Evolutionary conservation across 2,113 vertebrate species (phyloP), one percentile per base, ranked within the genome.

Genomic region (Forbesichthys papilliferus): DNA sequence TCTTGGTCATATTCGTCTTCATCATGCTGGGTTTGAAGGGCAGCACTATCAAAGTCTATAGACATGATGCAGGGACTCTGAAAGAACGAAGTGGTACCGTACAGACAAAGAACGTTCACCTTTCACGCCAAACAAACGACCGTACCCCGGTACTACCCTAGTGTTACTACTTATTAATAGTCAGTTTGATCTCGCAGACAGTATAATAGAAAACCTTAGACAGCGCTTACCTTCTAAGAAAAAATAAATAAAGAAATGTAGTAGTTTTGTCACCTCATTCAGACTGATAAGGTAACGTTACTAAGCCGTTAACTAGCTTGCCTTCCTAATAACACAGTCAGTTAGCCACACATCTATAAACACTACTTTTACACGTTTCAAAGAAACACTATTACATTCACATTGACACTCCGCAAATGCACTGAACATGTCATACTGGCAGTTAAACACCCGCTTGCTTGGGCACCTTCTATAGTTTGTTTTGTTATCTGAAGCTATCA

Each of bases 1-100:
- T 93, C 91, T n/a, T 89, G 86, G 70, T 94, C 93, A 69, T 90
- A 92, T 18, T 93, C 92, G 4, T 93, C 93, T 18, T 94, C 90
- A 9, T 92, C 91, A 5, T 92, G 90, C 58, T 92, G 92, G 5
- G 88, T 92, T 79, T 92, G 90, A 64, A 94, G 84, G 67, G 92
- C 90, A 75, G 87, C 91, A 10, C 90, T 91, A 71, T 92, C 92
- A 68, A 93, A 94, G 73, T 94, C 92, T 60, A 94, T 92, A 8
- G 93, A 93, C 93, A 94, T 94, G 60, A 42, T 79, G 72, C 47
- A n/a, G 57, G 68, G 14, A 18, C 70, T 70, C 61, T 4, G n/a
- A 14, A 64, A 27, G 10, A 20, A 58, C 65, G 8, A 11, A 13
- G 16, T 47, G 14, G 59, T n/a, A 12, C 11, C 1, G 14, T 61